Evolutionary conservation across 30 jellyfish, hydroid and myxozoan genomes (phyloP).

Genomic region (Cassiopea andromeda): DNA sequence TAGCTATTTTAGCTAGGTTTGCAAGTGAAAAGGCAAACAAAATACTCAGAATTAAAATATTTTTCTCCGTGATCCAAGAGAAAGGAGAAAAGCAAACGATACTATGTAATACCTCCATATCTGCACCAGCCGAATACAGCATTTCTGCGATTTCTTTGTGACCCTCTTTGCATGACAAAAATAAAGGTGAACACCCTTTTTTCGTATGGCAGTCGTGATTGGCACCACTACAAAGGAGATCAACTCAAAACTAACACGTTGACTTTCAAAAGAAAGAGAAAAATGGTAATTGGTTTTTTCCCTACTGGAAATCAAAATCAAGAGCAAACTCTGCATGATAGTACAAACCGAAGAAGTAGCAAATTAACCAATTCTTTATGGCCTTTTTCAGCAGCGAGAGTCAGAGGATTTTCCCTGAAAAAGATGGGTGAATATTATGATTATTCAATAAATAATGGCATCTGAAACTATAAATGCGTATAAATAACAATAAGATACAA

Average conservation of each 20-base stretch:
- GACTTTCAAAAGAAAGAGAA: no score
- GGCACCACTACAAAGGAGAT: slow-evolving; percentile 71
- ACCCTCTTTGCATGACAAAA: slow-evolving; percentile 97
- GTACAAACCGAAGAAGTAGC: slow-evolving; percentile 58
- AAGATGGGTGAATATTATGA: background rate
- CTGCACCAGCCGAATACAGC: slow-evolving; percentile 81
- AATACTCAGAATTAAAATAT: no score
- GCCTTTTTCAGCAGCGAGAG: slow-evolving; percentile 96
- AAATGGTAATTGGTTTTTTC: no score
- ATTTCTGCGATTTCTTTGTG: slow-evolving; percentile 90
- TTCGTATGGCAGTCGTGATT: slow-evolving; percentile 97
- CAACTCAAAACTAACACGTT: background rate
- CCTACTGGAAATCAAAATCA: no score
- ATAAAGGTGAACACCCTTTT: slow-evolving; percentile 95
- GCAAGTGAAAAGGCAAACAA: no score
- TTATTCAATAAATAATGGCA: no score
- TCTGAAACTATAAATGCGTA: no score
- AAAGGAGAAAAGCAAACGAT: background rate
- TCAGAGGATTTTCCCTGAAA: slow-evolving; percentile 94
- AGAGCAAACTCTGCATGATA: no score
- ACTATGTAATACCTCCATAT: slow-evolving; percentile 63
- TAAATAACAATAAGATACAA: no score
- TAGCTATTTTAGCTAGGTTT: no score
- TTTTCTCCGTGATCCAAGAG: background rate
- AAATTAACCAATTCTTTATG: slow-evolving; percentile 82